These are phyloP conservation scores for Epirrita christyi DNA, from an alignment of 2,888 invertebrate genomes.

Conservation along the genomic window DNA sequence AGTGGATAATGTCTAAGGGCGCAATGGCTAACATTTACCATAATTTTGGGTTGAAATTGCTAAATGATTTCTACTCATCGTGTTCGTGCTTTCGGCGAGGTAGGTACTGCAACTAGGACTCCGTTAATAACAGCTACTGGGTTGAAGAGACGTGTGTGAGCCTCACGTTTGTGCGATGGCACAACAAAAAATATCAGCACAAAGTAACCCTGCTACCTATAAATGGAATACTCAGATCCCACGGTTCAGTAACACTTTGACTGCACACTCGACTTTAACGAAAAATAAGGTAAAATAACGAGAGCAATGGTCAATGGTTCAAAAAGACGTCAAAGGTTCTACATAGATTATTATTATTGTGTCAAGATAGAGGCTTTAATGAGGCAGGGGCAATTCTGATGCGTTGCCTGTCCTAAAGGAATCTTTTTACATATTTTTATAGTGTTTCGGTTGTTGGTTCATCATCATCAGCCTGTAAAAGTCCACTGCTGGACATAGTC, in stretches of 20 bases:
- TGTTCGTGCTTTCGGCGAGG: constrained; percentile 61
- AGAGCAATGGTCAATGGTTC: neutral
- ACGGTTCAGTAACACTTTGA: constrained; percentile 69
- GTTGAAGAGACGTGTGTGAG: constrained; percentile 65
- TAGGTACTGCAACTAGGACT: constrained; percentile 53
- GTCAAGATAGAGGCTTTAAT: no score
- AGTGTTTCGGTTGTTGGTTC: no score
- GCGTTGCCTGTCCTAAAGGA: no score
- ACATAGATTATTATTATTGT: no score
- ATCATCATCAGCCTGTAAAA: no score
- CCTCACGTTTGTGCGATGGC: constrained; percentile 74
- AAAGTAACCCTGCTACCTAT: constrained; percentile 72
- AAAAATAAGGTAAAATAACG: constrained; percentile 28
- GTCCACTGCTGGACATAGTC: no score
- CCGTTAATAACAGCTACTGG: constrained; percentile 61
- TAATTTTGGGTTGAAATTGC: constrained; percentile 67
- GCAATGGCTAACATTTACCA: constrained; percentile 58
- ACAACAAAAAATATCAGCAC: constrained; percentile 74
- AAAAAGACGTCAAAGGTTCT: neutral
- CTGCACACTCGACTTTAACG: constrained; percentile 60
- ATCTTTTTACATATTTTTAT: no score
- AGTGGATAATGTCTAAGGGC: constrained; percentile 55
- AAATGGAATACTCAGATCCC: constrained; percentile 76
- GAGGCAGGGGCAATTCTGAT: no score
- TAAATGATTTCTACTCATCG: constrained; percentile 59